Evolutionary conservation across 2,113 vertebrate genomes (phyloP).

Genomic region (Turdus rufiventris): DNA sequence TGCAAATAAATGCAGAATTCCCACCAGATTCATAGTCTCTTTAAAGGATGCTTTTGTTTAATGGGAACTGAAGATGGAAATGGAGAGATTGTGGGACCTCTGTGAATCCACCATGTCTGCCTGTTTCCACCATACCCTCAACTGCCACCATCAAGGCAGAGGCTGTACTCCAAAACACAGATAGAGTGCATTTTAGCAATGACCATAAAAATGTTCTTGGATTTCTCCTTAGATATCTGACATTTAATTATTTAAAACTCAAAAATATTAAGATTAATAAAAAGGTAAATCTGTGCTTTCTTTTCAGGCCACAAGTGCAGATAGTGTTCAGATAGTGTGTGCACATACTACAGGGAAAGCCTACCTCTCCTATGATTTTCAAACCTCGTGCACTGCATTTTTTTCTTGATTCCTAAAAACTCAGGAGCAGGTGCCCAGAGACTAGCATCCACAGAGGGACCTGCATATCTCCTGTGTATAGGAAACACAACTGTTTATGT

Average conservation of each 20-base stretch:
- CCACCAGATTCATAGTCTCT: neutral
- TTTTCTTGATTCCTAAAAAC: neutral
- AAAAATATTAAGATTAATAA: neutral
- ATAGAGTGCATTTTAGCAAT: neutral
- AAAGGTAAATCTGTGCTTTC: neutral
- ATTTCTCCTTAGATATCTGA: neutral
- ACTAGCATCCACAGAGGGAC: fast-evolving
- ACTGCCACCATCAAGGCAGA: neutral
- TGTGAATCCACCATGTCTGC: neutral
- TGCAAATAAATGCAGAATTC: neutral
- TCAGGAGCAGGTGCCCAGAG: neutral
- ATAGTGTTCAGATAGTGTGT: fast-evolving
- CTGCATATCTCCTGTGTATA: neutral
- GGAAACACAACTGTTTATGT: neutral
- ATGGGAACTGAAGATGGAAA: neutral
- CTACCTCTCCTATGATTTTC: neutral
- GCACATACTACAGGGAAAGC: neutral
- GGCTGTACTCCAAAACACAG: neutral
- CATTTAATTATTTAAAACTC: neutral
- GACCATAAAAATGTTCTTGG: neutral
- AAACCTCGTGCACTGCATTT: neutral
- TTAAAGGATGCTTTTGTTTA: neutral
- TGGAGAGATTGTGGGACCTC: neutral
- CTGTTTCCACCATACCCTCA: neutral
- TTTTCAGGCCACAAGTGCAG: neutral